Conservation (phyloP, 2,888 invertebrate species). For the Panopea generosa region DNA sequence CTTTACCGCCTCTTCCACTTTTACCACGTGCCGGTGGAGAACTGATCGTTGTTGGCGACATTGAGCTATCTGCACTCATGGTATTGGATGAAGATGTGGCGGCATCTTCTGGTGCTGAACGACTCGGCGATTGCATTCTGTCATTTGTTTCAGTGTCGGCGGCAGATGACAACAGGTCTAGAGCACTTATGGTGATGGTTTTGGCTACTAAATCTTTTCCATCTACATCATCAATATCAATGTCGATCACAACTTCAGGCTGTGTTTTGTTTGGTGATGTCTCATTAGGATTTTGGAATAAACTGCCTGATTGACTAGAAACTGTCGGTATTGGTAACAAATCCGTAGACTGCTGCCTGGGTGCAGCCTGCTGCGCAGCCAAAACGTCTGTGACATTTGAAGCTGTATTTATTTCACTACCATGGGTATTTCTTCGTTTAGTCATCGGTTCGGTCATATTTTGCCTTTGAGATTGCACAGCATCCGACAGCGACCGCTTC, state of each 20-base stretch:
- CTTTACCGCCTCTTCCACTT: not conserved
- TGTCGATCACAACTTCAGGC: constrained; percentile 45
- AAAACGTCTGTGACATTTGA: too few species aligned
- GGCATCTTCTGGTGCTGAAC: too few species aligned
- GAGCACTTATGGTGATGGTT: not conserved
- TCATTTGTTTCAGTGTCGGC: not conserved
- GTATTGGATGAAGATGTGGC: too few species aligned
- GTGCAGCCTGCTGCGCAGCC: too few species aligned
- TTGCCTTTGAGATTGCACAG: not conserved
- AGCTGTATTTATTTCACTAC: not conserved
- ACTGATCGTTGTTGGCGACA: too few species aligned
- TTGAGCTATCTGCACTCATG: too few species aligned
- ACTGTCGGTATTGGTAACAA: too few species aligned
- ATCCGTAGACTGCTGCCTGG: too few species aligned
- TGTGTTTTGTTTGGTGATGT: constrained; percentile 30
- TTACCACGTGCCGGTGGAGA: not conserved
- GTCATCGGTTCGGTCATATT: not conserved
- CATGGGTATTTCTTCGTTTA: constrained; percentile 10
- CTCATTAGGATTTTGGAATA: too few species aligned
- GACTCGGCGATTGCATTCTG: too few species aligned
- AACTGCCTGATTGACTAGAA: too few species aligned
- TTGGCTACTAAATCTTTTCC: not conserved
- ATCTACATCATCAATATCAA: constrained; percentile 30
- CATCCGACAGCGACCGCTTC: constrained; percentile 8
- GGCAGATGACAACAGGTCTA: not conserved